phyloP scores from a whole-genome alignment of 2,797 vertebrate genomes.

The Austrolebias charrua region DNA sequence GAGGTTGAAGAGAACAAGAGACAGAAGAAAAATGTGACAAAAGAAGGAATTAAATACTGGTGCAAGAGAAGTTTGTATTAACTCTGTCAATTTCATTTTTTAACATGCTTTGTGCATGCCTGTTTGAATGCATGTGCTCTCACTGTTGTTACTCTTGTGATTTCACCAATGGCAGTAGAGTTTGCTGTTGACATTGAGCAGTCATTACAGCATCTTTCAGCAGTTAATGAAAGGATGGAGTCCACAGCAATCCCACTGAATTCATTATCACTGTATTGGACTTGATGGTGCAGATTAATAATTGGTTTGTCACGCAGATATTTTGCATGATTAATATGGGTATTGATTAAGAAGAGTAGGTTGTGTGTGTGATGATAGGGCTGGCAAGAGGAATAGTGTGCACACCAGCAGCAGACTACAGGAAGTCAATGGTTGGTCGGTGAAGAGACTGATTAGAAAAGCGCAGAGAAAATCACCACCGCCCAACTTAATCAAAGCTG shows the following conservation, averaged over 20 bases:
- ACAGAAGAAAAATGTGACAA: conserved; percentile 5
- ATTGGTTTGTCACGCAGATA: conserved; percentile 84
- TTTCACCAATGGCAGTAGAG: conserved; percentile 75
- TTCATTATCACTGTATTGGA: conserved; percentile 85
- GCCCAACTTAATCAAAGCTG: conserved; percentile 72
- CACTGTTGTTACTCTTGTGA: background rate
- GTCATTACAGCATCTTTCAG: conserved; percentile 82
- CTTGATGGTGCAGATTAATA: conserved; percentile 85
- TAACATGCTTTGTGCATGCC: conserved; percentile 7
- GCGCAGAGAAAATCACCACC: conserved; percentile 58
- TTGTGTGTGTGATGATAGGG: conserved; percentile 4
- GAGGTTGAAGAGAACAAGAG: conserved; percentile 5
- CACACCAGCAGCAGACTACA: conserved; percentile 65
- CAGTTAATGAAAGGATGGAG: conserved; percentile 87
- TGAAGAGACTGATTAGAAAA: conserved; percentile 59
- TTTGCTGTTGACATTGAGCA: conserved; percentile 81
- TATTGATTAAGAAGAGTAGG: conserved; percentile 79
- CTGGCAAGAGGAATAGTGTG: conserved; percentile 64
- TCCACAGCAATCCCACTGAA: conserved; percentile 84
- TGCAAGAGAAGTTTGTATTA: background rate
- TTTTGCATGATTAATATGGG: conserved; percentile 84
- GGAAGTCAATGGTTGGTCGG: conserved; percentile 71
- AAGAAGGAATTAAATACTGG: conserved; percentile 6
- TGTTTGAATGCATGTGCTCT: background rate
- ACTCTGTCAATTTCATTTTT: background rate